Evolutionary conservation across 2,797 vertebrate genomes (phyloP).

Genomic region (Aphelocoma californica): DNA sequence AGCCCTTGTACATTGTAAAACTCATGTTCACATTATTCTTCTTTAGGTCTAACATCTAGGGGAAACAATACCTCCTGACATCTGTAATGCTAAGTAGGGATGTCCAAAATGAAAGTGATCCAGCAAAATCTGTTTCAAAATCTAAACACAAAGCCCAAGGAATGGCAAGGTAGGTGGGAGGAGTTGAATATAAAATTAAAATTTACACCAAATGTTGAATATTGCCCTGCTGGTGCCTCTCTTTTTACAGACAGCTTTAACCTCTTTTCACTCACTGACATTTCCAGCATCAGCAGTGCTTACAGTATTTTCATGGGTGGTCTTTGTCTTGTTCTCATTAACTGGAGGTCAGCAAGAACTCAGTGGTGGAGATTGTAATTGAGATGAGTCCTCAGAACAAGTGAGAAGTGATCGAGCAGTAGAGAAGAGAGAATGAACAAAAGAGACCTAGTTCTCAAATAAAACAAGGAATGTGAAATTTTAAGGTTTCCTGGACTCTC

Average conservation of each 20-base stretch:
- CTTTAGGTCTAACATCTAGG: neutral
- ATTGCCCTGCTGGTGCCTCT: neutral
- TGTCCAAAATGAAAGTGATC: neutral
- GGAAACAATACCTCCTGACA: neutral
- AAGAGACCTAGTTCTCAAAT: neutral
- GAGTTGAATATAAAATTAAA: neutral
- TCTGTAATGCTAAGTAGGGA: fast-evolving
- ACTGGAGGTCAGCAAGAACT: neutral
- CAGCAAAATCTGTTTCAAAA: neutral
- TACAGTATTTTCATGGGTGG: slow-evolving; percentile 1
- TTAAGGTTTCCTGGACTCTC: neutral
- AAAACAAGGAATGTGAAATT: neutral
- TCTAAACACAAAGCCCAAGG: neutral
- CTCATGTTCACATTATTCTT: neutral
- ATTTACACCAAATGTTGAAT: neutral
- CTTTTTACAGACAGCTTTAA: slow-evolving; percentile 1
- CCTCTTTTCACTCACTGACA: neutral
- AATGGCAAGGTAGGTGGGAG: neutral
- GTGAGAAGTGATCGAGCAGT: neutral
- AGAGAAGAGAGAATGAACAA: neutral
- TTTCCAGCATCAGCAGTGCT: neutral
- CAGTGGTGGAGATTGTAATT: neutral
- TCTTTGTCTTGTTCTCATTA: slow-evolving; percentile 33
- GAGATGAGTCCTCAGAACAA: neutral
- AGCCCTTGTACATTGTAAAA: neutral